These are phyloP conservation scores for Mesoligia furuncula DNA, from an alignment of 2,888 invertebrate genomes.

Conservation along the genomic window DNA sequence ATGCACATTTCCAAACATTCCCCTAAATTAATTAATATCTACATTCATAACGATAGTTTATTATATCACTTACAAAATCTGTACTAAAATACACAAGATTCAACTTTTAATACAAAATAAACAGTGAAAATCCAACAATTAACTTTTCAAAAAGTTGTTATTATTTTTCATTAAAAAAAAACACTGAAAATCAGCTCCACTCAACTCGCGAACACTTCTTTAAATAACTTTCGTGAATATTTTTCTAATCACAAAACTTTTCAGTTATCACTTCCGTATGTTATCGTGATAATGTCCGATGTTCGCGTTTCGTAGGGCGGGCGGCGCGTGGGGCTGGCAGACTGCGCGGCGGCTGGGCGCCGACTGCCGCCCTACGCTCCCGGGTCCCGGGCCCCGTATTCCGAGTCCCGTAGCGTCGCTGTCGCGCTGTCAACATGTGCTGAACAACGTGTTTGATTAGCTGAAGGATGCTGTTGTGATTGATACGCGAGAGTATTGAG, in stretches of 20 bases:
- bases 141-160: neutral
- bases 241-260: conserved; percentile 5
- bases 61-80: neutral
- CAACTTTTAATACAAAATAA: neutral
- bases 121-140: neutral
- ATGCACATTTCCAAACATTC: neutral
- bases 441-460: conserved; percentile 21
- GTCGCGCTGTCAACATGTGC: conserved; percentile 10
- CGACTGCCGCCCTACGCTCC: conserved; percentile 67
- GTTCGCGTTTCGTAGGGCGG: conserved; percentile 50
- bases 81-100: neutral
- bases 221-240: neutral
- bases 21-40: neutral
- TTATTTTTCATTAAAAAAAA: neutral
- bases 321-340: conserved; percentile 67
- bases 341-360: conserved; percentile 68
- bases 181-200: neutral
- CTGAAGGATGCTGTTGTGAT: conserved; percentile 31
- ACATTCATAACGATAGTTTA: neutral
- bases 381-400: neutral
- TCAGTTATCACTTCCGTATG: conserved; percentile 24
- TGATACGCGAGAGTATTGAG: conserved; percentile 4
- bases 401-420: neutral
- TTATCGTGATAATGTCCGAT: conserved; percentile 43
- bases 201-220: neutral